Evolutionary conservation across 2,888 invertebrate species (phyloP), one percentile per base, ranked within the genome.

Genomic region (Pristionchus mayeri): DNA sequence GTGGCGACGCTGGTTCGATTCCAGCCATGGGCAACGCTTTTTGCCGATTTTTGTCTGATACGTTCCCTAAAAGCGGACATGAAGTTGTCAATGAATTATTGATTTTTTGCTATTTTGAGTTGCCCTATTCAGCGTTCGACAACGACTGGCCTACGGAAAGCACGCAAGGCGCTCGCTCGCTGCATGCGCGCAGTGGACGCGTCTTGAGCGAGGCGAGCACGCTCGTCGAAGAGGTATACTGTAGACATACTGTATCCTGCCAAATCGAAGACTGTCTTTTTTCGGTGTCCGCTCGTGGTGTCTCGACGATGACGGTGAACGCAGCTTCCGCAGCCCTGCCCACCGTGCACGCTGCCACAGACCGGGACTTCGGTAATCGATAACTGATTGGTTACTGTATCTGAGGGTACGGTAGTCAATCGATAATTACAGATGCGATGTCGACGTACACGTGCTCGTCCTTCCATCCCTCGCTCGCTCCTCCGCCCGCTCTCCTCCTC

Each of bases 1-100:
- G 89, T 88, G 87, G 89, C 89, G 89, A 89, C 89, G 86, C 80
- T 81, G 86, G 88, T 88, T 89, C 88, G 88, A 89, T 90, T 89
- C 87, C 85, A 83, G 86, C 86, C 81, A 81, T 81, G 81, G 44
- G 44, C 44, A 57, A 24, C 21, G 6, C n/a, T 24, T 24, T 57
- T 57, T 57, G 24, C 24, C 57, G 24, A 18, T 13, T 13, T 57
- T 57, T 18, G 52, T 16, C 18, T 52, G 11, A 18, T 11, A 52
- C 11, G 11, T 52, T 52, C 18, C 11, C 11, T 52, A 52, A 18
- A 52, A 52, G 13, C 52, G 52, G 52, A 52, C 52, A n/a, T 60
- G 63, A 60, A 16, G 24, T 24, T 24, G 18, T 60, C 18, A 60
- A 60, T 60, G n/a, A n/a, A n/a, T n/a, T n/a, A 16, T 67, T 3